Evolutionary conservation across 2,113 vertebrate genomes (phyloP).

Genomic region (Peromyscus maniculatus): DNA sequence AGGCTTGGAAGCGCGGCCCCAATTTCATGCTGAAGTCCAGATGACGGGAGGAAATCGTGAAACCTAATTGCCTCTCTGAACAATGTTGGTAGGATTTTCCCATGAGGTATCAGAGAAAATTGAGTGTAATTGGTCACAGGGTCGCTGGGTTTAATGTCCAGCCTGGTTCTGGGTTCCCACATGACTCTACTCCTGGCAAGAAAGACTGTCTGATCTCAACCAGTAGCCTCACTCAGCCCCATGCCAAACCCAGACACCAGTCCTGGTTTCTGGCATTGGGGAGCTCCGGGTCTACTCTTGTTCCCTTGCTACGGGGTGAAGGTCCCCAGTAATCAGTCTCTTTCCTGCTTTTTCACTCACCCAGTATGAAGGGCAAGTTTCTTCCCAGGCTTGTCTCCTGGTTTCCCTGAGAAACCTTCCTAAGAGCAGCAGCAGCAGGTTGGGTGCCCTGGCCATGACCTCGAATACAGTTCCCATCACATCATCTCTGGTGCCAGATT

Average conservation of each 20-base stretch:
- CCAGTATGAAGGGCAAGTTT: neutral
- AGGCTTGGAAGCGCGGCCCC: constrained; percentile 58
- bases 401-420: neutral
- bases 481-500: neutral
- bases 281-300: constrained; percentile 55
- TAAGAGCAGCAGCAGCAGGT: constrained; percentile 12
- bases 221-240: constrained; percentile 68
- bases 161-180: constrained; percentile 37
- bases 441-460: constrained; percentile 41
- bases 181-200: constrained; percentile 73
- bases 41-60: constrained; percentile 61
- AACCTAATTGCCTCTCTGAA: constrained; percentile 76
- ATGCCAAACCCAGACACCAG: constrained; percentile 70
- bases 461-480: neutral
- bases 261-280: constrained; percentile 55
- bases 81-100: constrained; percentile 68
- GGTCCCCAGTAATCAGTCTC: neutral
- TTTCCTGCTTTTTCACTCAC: constrained; percentile 1
- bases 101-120: constrained; percentile 69
- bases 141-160: constrained; percentile 61
- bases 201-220: constrained; percentile 75
- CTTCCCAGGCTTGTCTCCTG: neutral
- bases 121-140: constrained; percentile 74
- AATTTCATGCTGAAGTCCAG: constrained; percentile 70
- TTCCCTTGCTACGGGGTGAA: constrained; percentile 11